Evolutionary conservation across 2,797 vertebrate species (phyloP), one percentile per base, ranked within the genome.

Genomic region (Gymnopithys bicolor): DNA sequence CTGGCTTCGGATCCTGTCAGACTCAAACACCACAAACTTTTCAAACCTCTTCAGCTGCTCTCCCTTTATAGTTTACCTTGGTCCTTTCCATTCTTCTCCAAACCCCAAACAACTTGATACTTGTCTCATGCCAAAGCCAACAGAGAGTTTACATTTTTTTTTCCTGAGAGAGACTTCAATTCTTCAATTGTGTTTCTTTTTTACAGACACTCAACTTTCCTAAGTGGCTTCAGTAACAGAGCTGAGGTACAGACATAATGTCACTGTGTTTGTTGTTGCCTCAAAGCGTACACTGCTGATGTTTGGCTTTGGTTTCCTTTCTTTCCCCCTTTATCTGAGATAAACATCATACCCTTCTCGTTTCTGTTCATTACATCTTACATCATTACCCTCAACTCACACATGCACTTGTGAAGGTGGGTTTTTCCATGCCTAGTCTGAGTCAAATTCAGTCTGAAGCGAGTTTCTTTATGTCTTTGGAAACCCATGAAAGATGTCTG

Each of bases 101-200:
- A 51, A 86, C 39, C 37, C 75, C 92, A 93, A 94, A 91, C 66
- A 95, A 55, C 28, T 59, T 21, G 45, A 73, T 95, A 52, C 22
- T 85, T 53, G 45, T 27, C 69, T 88, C 51, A 59, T 43, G 39
- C 48, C 55, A 79, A 95, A 92, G 13, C 58, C 81, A 83, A 41
- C 35, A 63, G 14, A 63, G 27, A 87, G 48, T 37, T 62, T 48
- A 11, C 45, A 9, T 39, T 59, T 32, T 37, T 32, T 73, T 22
- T 43, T 24, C 15, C 58, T 32, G 19, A 58, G 33, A 45, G 39
- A 83, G 45, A 24, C 58, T 53, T 7, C 55, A 89, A 30, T 28
- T 89, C 74, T 59, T 56, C 55, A 59, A 1, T 43, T 0, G 1
- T n/a, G 56, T 10, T 63, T 51, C 45, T 84, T 32, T 55, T 84